These are phyloP conservation scores for Drosophila eugracilis DNA, from an alignment of 1,140 invertebrate species.

Conservation along the genomic window DNA sequence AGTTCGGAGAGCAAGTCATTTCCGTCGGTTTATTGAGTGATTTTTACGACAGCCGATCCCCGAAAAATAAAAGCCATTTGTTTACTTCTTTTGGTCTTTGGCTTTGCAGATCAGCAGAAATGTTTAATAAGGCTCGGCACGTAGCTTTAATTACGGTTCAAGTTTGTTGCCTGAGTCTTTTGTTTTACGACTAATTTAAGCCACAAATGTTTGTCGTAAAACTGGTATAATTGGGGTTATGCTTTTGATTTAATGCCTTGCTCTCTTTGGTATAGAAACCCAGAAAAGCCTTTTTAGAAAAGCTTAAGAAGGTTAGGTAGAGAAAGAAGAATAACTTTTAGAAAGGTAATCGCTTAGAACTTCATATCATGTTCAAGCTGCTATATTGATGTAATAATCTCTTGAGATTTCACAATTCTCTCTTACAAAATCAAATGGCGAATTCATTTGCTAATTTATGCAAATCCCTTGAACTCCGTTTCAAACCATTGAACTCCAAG, in stretches of 20 bases:
- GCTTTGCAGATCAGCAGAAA: slow-evolving; percentile 31
- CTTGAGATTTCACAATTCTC: slow-evolving; percentile 6
- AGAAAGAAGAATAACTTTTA: background rate
- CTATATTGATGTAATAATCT: slow-evolving; percentile 20
- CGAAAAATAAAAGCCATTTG: slow-evolving; percentile 20
- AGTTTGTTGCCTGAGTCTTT: slow-evolving; percentile 75
- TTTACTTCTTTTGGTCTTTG: slow-evolving; percentile 38
- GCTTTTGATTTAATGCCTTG: slow-evolving; percentile 32
- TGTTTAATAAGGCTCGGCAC: slow-evolving; percentile 60
- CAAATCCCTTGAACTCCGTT: slow-evolving; percentile 29
- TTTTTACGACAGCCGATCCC: slow-evolving; percentile 48
- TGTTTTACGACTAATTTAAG: slow-evolving; percentile 65
- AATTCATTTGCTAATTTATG: slow-evolving; percentile 12
- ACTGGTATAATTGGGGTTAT: slow-evolving; percentile 52
- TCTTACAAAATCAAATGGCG: slow-evolving; percentile 3
- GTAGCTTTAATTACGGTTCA: slow-evolving; percentile 63
- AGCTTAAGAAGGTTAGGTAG: background rate
- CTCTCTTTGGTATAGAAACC: slow-evolving; percentile 39
- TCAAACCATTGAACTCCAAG: slow-evolving; percentile 22
- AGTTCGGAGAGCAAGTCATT: slow-evolving; percentile 45
- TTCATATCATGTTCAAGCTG: slow-evolving; percentile 4
- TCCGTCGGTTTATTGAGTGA: slow-evolving; percentile 68
- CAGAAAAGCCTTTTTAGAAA: slow-evolving; percentile 9
- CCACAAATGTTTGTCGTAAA: slow-evolving; percentile 38
- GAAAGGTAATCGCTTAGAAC: background rate